These are phyloP conservation scores for Todiramphus saurophagus DNA, from an alignment of 2,113 vertebrate genomes.

Conservation along the genomic window DNA sequence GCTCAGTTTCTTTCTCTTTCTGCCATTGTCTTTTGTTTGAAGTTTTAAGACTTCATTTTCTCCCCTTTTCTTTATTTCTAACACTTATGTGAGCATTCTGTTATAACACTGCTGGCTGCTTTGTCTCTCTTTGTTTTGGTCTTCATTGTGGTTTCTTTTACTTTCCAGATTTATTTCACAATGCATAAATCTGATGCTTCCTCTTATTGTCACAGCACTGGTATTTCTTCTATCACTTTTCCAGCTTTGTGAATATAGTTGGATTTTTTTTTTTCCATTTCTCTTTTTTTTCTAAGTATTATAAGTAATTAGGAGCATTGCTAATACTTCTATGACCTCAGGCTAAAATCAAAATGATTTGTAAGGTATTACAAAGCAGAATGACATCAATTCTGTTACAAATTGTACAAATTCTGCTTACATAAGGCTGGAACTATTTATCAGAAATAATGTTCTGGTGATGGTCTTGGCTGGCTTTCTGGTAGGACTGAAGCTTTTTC, in stretches of 20 bases:
- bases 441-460: not conserved
- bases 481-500: not conserved
- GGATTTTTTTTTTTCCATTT: not conserved
- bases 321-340: not conserved
- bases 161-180: conserved; percentile 23
- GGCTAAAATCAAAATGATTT: not conserved
- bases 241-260: not conserved
- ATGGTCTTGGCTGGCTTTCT: not conserved
- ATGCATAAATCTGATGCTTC: conserved; percentile 17
- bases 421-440: not conserved
- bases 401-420: not conserved
- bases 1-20: not conserved
- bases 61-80: not conserved
- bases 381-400: not conserved
- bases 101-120: not conserved
- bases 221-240: not conserved
- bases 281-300: not conserved
- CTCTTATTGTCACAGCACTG: not conserved
- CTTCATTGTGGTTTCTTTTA: conserved; percentile 7
- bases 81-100: not conserved
- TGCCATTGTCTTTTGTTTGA: not conserved
- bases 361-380: not conserved
- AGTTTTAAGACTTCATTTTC: not conserved
- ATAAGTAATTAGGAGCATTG: not conserved
- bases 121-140: conserved; percentile 9